These are phyloP conservation scores for Drosophila hamatofila DNA, from an alignment of 2,888 invertebrate species.

Conservation along the genomic window DNA sequence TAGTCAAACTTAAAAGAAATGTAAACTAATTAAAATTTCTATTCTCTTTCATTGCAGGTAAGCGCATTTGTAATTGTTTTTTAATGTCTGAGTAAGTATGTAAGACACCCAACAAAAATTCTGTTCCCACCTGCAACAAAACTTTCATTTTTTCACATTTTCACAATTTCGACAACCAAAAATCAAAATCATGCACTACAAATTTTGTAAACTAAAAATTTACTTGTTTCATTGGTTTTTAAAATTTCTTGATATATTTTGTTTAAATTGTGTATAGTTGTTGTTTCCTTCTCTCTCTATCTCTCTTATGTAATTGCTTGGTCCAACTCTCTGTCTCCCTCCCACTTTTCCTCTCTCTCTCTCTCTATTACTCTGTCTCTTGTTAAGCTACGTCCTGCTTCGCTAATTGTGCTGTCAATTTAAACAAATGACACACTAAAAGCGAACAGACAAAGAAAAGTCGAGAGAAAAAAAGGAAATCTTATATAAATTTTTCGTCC, in stretches of 20 bases:
- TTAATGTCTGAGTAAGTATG: conserved; percentile 51
- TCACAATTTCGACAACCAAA: conserved; percentile 18
- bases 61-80: conserved; percentile 26
- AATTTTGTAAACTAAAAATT: conserved; percentile 20
- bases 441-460: background rate
- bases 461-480: conserved; percentile 24
- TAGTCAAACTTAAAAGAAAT: too few species aligned
- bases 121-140: conserved; percentile 17
- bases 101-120: background rate
- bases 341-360: conserved; percentile 5
- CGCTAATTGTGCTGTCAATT: conserved; percentile 70
- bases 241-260: conserved; percentile 24
- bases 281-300: conserved; percentile 5
- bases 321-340: conserved; percentile 3
- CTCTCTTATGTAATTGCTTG: background rate
- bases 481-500: conserved; percentile 11
- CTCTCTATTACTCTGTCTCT: conserved; percentile 14
- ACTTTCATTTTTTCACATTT: conserved; percentile 22
- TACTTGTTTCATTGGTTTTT: conserved; percentile 10
- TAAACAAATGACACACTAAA: conserved; percentile 25
- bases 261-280: conserved; percentile 6
- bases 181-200: conserved; percentile 38
- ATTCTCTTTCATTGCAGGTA: conserved; percentile 54
- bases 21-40: conserved; percentile 8
- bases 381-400: conserved; percentile 27